Evolutionary conservation across 2,113 vertebrate species (phyloP), one percentile per base, ranked within the genome.

Genomic region (Thunnus thynnus): DNA sequence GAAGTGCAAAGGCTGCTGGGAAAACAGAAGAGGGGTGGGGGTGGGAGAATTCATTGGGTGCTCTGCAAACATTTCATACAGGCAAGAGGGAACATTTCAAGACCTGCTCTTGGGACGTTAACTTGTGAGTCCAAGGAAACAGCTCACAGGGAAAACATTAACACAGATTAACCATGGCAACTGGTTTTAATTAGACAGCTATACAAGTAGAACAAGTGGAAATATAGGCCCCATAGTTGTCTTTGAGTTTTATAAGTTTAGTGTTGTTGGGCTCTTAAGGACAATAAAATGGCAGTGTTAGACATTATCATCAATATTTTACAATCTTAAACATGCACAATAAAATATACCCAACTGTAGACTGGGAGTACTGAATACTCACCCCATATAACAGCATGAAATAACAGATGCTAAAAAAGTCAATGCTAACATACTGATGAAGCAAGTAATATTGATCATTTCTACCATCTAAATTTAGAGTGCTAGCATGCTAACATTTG

Each of bases 131-230:
- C 14, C 83, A 87, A 58, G 61, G 81, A 76, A 88, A 76, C 72
- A 55, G 65, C 27, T 64, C 51, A 30, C 62, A 73, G 55, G 73
- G 84, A 82, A 89, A 90, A 83, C 85, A 91, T 91, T 89, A 88
- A 36, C 63, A 55, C 73, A 76, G 85, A 91, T 91, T 83, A 90
- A 88, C 65, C 55, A 78, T 79, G 57, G 72, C 87, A 85, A 80
- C 67, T 50, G 44, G 76, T 89, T 90, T 88, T 90, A 93, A 93
- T 92, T 87, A 94, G 76, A 72, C 22, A 51, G 82, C 66, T 64
- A 72, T 78, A 57, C 70, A 85, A 76, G 72, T 50, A 32, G 54
- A 77, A 47, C 4, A 41, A 84, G 67, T 64, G 74, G 78, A 65
- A 44, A 60, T 47, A 72, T 41, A 56, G 68, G 79, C 83, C 86